These are phyloP conservation scores for Pagrus major DNA, from an alignment of 2,113 vertebrate genomes.

Conservation along the genomic window DNA sequence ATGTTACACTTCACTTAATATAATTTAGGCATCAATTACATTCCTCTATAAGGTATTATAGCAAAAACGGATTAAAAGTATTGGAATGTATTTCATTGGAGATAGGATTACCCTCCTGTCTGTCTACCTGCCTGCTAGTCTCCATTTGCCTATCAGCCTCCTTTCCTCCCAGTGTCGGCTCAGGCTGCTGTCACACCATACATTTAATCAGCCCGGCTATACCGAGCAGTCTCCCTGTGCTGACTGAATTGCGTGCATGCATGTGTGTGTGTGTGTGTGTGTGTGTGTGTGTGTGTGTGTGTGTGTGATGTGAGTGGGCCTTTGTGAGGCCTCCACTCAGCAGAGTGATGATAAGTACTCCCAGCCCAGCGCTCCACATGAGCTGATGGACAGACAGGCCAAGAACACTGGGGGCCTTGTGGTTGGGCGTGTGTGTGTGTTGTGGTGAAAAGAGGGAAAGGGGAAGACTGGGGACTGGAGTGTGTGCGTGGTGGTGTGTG, in stretches of 20 bases:
- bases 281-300: conserved; percentile 31
- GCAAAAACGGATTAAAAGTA: conserved; percentile 17
- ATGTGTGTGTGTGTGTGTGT: conserved; percentile 46
- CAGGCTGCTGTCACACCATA: conserved; percentile 61
- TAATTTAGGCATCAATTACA: conserved; percentile 5
- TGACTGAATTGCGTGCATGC: conserved; percentile 36
- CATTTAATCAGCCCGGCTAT: conserved; percentile 68
- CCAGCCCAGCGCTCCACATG: conserved; percentile 76
- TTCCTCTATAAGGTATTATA: not conserved
- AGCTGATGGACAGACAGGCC: conserved; percentile 79
- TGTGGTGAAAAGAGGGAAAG: conserved; percentile 58
- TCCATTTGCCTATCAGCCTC: conserved; percentile 46
- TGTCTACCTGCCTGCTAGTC: conserved; percentile 38
- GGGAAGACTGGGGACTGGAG: conserved; percentile 45
- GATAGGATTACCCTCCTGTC: not conserved
- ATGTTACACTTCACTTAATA: too few relatives aligned
- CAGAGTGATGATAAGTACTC: conserved; percentile 85
- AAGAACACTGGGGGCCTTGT: conserved; percentile 85
- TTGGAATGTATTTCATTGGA: conserved; percentile 26
- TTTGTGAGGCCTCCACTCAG: conserved; percentile 81
- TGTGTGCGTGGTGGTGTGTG: conserved; percentile 11
- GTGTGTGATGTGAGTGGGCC: conserved; percentile 68
- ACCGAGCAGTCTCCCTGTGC: conserved; percentile 37
- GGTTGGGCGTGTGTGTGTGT: conserved; percentile 51
- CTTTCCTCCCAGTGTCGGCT: conserved; percentile 40